Percentiles rank a stretch among this genome's conserved stretches.
phyloP scores from a whole-genome alignment of 2,888 invertebrate genomes.

The Melitaea athalia region DNA sequence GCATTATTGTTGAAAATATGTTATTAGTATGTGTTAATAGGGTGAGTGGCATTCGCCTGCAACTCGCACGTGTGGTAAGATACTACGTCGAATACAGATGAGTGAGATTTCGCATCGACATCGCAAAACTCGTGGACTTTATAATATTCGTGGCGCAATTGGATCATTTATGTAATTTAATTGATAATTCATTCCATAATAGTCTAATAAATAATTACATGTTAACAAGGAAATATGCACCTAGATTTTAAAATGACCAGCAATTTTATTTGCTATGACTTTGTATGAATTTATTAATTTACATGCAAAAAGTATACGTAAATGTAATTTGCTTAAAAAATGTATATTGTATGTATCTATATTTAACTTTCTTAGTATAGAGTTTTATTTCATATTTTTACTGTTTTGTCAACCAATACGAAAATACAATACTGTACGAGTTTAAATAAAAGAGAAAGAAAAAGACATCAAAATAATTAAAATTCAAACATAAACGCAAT shows the following conservation, averaged over 20 bases:
- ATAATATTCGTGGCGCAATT: constrained; percentile 61
- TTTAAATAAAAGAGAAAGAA: too few species aligned
- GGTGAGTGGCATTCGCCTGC: constrained; percentile 27
- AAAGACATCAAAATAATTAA: too few species aligned
- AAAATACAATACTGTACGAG: too few species aligned
- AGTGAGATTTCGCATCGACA: constrained; percentile 59
- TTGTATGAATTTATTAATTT: neutral
- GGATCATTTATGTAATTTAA: constrained; percentile 49
- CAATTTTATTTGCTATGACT: constrained; percentile 4
- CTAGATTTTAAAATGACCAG: constrained; percentile 25
- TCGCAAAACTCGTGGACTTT: constrained; percentile 64
- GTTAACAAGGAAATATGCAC: constrained; percentile 1
- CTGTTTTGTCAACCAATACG: neutral
- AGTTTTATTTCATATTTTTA: too few species aligned
- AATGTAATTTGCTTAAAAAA: too few species aligned
- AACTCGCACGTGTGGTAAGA: constrained; percentile 50
- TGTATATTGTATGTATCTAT: too few species aligned
- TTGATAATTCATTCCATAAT: constrained; percentile 29
- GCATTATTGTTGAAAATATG: constrained; percentile 31
- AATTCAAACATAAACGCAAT: too few species aligned
- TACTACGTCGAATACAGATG: constrained; percentile 47
- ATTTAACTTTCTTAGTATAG: too few species aligned
- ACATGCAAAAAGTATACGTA: too few species aligned
- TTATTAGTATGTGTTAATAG: constrained; percentile 28
- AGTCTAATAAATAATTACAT: constrained; percentile 33